Base-by-base conservation (phyloP, 2,113 vertebrate species). In the Xyrauchen texanus region DNA sequence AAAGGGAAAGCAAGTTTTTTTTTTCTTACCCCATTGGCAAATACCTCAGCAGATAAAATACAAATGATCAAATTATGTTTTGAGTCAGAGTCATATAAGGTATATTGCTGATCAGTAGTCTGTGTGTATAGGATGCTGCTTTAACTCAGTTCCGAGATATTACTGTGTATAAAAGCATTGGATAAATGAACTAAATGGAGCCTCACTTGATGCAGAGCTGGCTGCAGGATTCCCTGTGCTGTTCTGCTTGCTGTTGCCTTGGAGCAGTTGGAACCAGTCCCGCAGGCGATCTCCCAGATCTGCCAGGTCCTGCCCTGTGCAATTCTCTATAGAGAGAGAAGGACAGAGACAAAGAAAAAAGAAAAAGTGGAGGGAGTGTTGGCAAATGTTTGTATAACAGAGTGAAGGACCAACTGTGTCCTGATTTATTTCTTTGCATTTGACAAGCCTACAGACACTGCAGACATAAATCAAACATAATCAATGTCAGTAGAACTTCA, bases 211-310 rank as follows among this genome's bases (percentile, higher is more conserved):
- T 64, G 92, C 80, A 0, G 90, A 87, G 88, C 87, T 92, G 83
- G 88, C 76, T 11, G 90, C 92, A 0, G 90, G 44, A 53, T 89
- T 90, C n/a, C 91, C 85, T 0, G 95, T 95, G 86, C 92, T 92
- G 8, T 97, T 98, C 89, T 97, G 97, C 89, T 99, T 98, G 92
- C 96, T 94, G 0, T 97, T 98, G 89, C 94, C 95, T 11, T 96
- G 96, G 81, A 99, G 93, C 0, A 99, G 95, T 90, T 98, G 98
- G 91, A 99, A 99, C 98, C 98, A 99, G 89, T 99, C 98, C 3
- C 96, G 94, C 62, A 99, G 92, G 57, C 98, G 95, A 83, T 98
- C 97, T 0, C 96, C 97, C 68, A 99, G 90, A 91, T 99, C 97
- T 0, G 97, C 95, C 87, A 99, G 90, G 85, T 99, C 98, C 92